Conservation (phyloP, 30 jellyfish, hydroid and myxozoan genomes). For the Aurelia aurita region DNA sequence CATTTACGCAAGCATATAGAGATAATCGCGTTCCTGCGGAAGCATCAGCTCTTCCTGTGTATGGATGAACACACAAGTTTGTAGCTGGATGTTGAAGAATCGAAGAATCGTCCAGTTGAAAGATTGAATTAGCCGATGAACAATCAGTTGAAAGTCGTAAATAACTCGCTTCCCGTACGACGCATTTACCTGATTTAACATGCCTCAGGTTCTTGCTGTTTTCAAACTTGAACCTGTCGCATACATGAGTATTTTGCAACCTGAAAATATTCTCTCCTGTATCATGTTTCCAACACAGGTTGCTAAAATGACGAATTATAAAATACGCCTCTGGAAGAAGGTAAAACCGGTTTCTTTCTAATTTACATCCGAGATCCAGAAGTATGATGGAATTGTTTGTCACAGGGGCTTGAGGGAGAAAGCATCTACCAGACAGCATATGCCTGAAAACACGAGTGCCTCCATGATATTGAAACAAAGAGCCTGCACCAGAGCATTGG, state of each 20-base stretch:
- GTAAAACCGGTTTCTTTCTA: conserved; percentile 7
- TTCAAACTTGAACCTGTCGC: conserved; percentile 51
- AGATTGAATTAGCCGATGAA: conserved; percentile 17
- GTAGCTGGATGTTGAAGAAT: neutral
- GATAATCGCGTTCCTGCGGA: neutral
- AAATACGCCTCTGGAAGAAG: conserved; percentile 27
- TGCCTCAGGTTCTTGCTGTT: conserved; percentile 25
- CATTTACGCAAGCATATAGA: neutral
- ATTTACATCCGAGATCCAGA: neutral
- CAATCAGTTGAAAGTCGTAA: conserved; percentile 34
- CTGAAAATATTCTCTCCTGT: neutral
- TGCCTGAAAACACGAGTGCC: conserved; percentile 4
- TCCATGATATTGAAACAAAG: conserved; percentile 49
- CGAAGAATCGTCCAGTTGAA: neutral
- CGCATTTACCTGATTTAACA: conserved; percentile 43
- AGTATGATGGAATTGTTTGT: neutral
- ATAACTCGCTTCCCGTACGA: neutral
- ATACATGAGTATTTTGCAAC: neutral
- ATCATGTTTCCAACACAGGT: conserved; percentile 35
- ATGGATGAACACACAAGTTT: neutral
- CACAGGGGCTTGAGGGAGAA: conserved; percentile 14
- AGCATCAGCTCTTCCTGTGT: neutral
- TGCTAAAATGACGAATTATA: conserved; percentile 34
- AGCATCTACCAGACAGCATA: conserved; percentile 18
- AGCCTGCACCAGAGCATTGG: conserved; percentile 35